Evolutionary conservation across 2,797 vertebrate species (phyloP), one percentile per base, ranked within the genome.

Genomic region (Gymnothorax javanicus): DNA sequence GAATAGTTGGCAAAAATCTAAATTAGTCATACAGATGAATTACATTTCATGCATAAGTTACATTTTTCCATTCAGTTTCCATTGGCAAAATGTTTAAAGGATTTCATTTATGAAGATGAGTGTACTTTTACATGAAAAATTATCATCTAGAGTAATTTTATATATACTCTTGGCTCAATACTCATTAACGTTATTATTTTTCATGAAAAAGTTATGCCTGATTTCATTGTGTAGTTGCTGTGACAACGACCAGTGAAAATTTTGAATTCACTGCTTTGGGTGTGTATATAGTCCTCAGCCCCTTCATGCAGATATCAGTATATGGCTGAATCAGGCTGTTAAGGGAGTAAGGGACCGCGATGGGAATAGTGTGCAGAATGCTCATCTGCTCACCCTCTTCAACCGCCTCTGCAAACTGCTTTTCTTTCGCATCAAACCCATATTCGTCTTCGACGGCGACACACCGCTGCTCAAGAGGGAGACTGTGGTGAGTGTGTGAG

Each of bases 251-350:
- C 25, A 15, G 9, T 50, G 9, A 75, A 33, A 77, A 50, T 77
- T 17, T 17, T 17, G 20, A 6, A 17, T 77, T 17, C 9, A 50
- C 3, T 25, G 64, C 25, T 62, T 13, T 83, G 8, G 43, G 52
- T 73, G 25, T 85, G 60, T 85, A 79, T 25, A 60, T 54, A 50
- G 58, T 94, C 15, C 0, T 84, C 86, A 77, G 77, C 33, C 75
- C 59, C 0, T 7, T 59, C 52, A 12, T 64, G 52, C 93, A 99
- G 98, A 99, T 92, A 98, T 99, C 91, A 99, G 99, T 87, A 99
- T 99, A 92, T 99, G 98, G 99, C 93, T 99, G 91, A 99, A 99
- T 94, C 99, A 99, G 92, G 98, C 99, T 0, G 95, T 99, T 79
- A 99, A 99, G 92, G 98, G 99, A 2, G 96, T 96, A 83, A 96